Evolutionary conservation across 2,113 vertebrate genomes (phyloP).

Genomic region (Ptilorrhoa leucosticta): DNA sequence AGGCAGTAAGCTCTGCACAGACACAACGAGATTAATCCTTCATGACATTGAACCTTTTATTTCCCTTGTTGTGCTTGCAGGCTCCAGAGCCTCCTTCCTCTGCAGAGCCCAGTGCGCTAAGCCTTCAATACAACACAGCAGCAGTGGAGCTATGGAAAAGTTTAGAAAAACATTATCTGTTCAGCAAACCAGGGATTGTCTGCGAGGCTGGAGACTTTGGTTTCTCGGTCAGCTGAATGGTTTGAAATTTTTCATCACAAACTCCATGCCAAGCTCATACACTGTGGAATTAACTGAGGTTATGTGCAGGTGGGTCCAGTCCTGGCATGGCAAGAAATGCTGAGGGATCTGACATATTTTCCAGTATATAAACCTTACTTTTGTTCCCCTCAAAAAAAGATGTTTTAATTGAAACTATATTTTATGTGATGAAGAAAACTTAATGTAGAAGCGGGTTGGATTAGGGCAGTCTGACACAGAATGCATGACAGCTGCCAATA

Average conservation of each 20-base stretch:
- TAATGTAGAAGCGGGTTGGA: neutral
- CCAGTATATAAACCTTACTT: neutral
- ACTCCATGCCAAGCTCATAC: neutral
- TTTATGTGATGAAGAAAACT: neutral
- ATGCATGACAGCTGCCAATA: neutral
- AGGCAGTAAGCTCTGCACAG: conserved; percentile 10
- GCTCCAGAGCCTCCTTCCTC: neutral
- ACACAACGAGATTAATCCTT: conserved; percentile 13
- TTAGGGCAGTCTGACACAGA: neutral
- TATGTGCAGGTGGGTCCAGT: neutral
- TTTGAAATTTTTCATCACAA: neutral
- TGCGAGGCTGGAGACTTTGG: neutral
- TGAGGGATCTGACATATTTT: neutral
- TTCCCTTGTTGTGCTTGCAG: neutral
- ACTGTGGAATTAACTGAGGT: neutral
- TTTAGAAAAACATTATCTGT: neutral
- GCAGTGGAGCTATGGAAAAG: neutral
- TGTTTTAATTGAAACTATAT: neutral
- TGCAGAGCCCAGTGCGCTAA: neutral
- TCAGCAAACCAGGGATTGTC: neutral
- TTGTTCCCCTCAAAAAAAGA: neutral
- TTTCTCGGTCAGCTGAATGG: neutral
- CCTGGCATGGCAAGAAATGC: neutral
- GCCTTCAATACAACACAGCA: neutral
- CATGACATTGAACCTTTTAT: conserved; percentile 32